Base-by-base conservation (phyloP, 2,797 vertebrate genomes). In the Decapterus maruadsi region DNA sequence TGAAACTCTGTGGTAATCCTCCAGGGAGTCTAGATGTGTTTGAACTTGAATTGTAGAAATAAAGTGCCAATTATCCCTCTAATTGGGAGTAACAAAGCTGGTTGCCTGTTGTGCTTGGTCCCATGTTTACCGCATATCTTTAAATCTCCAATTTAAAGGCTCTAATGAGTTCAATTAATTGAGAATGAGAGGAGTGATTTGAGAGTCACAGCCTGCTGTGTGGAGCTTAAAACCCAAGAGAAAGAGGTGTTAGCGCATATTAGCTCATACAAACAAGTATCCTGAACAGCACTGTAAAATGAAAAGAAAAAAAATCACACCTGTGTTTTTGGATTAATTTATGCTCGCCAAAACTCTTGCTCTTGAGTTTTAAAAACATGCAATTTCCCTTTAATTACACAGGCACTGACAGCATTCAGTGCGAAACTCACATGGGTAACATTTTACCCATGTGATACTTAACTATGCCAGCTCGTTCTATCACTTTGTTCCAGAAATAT, bases 31-130 rank as follows among this genome's bases (percentile, higher is more conserved):
- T 69, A 40, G 76, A 79, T 87, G 86, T 83, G 91, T 90, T 90
- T 89, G 87, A 94, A 91, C 82, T 77, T 89, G 82, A 88, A 91
- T 85, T 80, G 88, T 81, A 80, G 78, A 84, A 88, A 92, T 89
- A 89, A 92, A 95, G 91, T 92, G 84, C 86, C 91, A 93, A 95
- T 94, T 93, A 94, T 93, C 82, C 75, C 77, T 89, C 86, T 93
- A 92, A 93, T 92, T 92, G 87, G 91, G 79, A 93, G 84, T 87
- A 90, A 93, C 91, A 91, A 92, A 90, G 90, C 90, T 82, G 84
- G 82, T 54, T 87, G 84, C 73, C 86, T 87, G 86, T 89, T 89
- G 83, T 88, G 76, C 81, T 56, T 22, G 80, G 65, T 89, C 81
- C 78, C 63, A 38, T 79, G 90, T 90, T 92, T 86, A 90, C 81